A percentile compares a stretch with the other conserved stretches of the same genome.
phyloP scores from a whole-genome alignment of 2,113 vertebrate species.

The Noctilio leporinus region DNA sequence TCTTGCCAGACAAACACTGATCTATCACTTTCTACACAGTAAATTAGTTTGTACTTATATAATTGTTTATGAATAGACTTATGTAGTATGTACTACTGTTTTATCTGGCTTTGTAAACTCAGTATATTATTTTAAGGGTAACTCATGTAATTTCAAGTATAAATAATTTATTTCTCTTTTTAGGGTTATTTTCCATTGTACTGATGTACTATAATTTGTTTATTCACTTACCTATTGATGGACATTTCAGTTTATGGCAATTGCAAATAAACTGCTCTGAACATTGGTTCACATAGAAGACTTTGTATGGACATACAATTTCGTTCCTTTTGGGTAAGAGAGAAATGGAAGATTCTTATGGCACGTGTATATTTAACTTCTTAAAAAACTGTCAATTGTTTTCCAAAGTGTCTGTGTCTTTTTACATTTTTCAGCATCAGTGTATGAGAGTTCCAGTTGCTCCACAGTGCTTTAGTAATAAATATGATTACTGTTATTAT shows the following conservation, averaged over 20 bases:
- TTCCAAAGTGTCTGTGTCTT: neutral
- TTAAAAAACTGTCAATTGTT: neutral
- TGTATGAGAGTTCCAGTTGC: neutral
- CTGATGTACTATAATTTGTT: neutral
- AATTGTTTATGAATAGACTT: neutral
- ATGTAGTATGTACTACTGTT: neutral
- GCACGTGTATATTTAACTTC: neutral
- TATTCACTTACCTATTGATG: neutral
- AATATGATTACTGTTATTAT: no score
- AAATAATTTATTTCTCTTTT: neutral
- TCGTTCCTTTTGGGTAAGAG: neutral
- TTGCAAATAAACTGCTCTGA: neutral
- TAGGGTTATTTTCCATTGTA: neutral
- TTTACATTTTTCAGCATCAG: neutral
- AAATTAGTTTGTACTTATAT: neutral
- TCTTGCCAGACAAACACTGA: neutral
- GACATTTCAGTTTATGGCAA: neutral
- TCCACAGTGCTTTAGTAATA: no score
- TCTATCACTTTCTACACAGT: neutral
- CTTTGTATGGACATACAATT: neutral
- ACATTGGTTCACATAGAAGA: neutral
- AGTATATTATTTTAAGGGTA: neutral
- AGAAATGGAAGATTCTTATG: neutral
- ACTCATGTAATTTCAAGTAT: neutral
- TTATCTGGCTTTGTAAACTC: neutral